Conservation (phyloP, 2,113 vertebrate genomes). For the Otis tarda region DNA sequence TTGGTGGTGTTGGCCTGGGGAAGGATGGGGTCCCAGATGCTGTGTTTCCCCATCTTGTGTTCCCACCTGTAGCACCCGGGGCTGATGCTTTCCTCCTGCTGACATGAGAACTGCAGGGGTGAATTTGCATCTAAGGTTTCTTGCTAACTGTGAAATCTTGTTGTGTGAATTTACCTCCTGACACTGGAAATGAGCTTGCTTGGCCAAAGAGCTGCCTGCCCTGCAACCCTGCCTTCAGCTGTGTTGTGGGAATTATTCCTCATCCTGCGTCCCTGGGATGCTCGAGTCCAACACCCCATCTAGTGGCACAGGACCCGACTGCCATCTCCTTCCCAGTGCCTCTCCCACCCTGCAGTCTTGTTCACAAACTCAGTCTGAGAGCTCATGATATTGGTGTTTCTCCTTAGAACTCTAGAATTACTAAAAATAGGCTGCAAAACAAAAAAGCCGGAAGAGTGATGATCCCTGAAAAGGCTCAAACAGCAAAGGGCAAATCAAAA, state of each 20-base stretch:
- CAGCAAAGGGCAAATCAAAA: neutral
- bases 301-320: constrained; percentile 27
- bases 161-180: neutral
- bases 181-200: neutral
- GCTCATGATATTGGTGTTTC: neutral
- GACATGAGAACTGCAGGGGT: fast-evolving
- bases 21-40: neutral
- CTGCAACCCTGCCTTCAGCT: fast-evolving
- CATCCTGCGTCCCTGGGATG: neutral
- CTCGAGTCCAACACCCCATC: constrained; percentile 19
- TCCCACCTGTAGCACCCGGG: neutral
- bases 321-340: neutral
- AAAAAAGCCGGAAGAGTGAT: neutral
- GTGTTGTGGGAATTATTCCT: neutral
- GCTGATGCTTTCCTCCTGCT: neutral
- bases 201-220: fast-evolving
- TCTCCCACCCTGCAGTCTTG: fast-evolving
- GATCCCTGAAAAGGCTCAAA: neutral
- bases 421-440: neutral
- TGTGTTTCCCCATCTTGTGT: neutral
- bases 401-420: neutral
- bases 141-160: neutral
- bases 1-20: neutral
- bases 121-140: neutral
- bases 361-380: fast-evolving